These are phyloP conservation scores for Ypsolopha scabrella DNA, from an alignment of 2,888 invertebrate genomes.

Conservation along the genomic window DNA sequence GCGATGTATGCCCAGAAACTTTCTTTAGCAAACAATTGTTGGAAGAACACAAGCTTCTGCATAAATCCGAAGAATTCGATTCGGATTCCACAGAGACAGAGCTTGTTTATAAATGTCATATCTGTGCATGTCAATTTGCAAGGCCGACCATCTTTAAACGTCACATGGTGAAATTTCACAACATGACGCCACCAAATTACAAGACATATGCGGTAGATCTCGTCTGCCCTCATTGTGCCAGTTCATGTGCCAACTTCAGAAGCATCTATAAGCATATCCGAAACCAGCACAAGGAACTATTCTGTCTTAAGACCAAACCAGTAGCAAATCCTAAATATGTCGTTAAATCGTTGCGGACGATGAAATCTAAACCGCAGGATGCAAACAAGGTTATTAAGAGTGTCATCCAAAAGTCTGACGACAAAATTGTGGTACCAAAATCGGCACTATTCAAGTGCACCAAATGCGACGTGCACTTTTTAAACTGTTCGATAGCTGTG, in stretches of 20 bases:
- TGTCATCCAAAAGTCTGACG: too few species aligned
- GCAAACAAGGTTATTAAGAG: too few species aligned
- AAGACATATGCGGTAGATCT: not conserved
- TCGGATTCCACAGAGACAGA: not conserved
- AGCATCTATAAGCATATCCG: not conserved
- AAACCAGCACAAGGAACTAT: not conserved
- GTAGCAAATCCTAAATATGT: too few species aligned
- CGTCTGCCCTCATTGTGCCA: not conserved
- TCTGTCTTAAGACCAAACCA: not conserved
- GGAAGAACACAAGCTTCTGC: not conserved
- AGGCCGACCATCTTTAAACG: constrained; percentile 10
- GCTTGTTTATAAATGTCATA: not conserved
- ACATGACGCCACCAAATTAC: not conserved
- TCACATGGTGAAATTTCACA: not conserved
- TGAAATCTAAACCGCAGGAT: too few species aligned
- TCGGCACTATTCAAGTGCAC: not conserved
- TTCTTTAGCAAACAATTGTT: not conserved
- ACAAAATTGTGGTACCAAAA: too few species aligned
- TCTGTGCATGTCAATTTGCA: constrained; percentile 9
- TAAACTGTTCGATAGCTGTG: not conserved
- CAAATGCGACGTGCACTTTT: not conserved
- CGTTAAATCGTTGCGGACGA: too few species aligned
- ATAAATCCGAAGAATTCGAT: not conserved
- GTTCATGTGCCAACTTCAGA: not conserved
- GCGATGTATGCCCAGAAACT: not conserved